A percentile compares a stretch with the other conserved stretches of the same genome.
Conservation (phyloP, 2,113 vertebrate species). For the Leiothrix lutea region DNA sequence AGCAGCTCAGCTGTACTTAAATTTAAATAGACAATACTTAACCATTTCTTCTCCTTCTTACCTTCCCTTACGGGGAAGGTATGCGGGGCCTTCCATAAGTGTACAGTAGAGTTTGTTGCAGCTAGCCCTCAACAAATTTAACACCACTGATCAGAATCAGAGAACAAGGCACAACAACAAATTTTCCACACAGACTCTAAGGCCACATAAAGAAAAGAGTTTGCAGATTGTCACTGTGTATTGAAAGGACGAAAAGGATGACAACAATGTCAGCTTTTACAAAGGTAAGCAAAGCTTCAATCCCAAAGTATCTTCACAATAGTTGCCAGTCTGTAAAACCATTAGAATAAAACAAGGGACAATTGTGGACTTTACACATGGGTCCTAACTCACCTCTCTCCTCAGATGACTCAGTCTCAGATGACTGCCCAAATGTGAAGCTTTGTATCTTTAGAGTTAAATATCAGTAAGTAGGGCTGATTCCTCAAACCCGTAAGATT, state of each 20-base stretch:
- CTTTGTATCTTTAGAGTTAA: neutral
- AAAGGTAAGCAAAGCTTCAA: neutral
- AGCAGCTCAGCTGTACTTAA: neutral
- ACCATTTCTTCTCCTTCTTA: neutral
- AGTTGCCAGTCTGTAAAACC: neutral
- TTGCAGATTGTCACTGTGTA: neutral
- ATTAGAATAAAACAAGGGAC: neutral
- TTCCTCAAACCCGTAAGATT: neutral
- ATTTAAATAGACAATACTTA: neutral
- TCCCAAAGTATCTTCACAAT: neutral
- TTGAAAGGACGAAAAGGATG: neutral
- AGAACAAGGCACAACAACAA: neutral
- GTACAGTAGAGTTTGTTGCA: neutral
- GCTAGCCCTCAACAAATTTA: neutral
- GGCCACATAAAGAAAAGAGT: neutral
- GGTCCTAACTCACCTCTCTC: neutral
- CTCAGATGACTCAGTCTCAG: neutral
- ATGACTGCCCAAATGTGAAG: neutral
- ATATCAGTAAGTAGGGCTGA: neutral
- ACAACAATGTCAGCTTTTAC: neutral
- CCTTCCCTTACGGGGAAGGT: neutral
- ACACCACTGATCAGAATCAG: neutral
- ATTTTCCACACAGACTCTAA: neutral
- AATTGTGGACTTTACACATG: neutral
- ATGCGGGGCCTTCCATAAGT: neutral